These are phyloP conservation scores for Gallinago media DNA, from an alignment of 2,113 vertebrate genomes.

Conservation along the genomic window DNA sequence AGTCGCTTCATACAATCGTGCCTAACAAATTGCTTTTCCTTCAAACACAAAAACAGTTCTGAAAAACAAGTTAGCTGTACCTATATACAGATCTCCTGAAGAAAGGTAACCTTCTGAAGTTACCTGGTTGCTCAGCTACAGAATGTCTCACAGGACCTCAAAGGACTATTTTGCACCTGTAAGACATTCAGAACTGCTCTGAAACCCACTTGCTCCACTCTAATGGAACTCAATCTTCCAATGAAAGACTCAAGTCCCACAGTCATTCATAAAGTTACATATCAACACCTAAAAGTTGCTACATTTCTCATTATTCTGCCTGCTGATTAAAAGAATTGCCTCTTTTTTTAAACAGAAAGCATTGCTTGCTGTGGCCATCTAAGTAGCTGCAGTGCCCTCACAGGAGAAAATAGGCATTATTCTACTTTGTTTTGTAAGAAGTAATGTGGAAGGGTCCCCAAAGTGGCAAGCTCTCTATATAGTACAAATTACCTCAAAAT, in stretches of 20 bases:
- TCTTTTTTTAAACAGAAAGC: not conserved
- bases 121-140: not conserved
- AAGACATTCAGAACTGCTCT: not conserved
- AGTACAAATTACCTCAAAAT: not conserved
- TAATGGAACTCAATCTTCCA: not conserved
- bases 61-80: not conserved
- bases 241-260: not conserved
- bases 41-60: not conserved
- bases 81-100: not conserved
- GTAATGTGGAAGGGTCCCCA: not conserved
- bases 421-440: not conserved
- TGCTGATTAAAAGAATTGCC: not conserved
- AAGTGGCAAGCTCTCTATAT: not conserved
- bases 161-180: not conserved
- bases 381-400: not conserved
- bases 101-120: not conserved
- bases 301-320: not conserved
- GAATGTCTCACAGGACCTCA: not conserved
- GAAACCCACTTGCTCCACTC: not conserved
- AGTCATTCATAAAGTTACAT: not conserved
- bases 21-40: not conserved
- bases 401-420: not conserved
- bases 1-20: not conserved
- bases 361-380: rapidly evolving
- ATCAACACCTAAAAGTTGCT: not conserved